These are phyloP conservation scores for Heterodera filipjevi DNA, from an alignment of 2,888 invertebrate genomes.

Conservation along the genomic window DNA sequence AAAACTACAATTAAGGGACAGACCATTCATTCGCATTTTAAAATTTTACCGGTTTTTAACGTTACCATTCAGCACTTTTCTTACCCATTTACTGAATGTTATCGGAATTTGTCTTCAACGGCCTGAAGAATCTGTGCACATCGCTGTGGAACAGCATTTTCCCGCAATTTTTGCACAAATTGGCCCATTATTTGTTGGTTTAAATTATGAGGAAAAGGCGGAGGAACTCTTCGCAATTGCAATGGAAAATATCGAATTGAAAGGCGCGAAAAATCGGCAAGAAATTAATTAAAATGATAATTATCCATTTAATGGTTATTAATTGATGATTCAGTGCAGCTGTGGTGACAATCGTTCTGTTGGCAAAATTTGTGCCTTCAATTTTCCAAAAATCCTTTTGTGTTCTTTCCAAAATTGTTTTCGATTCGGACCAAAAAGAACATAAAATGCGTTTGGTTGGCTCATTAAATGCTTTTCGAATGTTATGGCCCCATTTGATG, in stretches of 20 bases:
- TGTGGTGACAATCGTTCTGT: conserved; percentile 31
- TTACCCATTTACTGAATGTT: conserved; percentile 41
- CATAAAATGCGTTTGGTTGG: conserved; percentile 38
- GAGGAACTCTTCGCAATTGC: conserved; percentile 35
- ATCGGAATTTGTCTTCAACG: conserved; percentile 38
- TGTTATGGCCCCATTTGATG: conserved; percentile 31
- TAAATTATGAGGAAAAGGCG: conserved; percentile 25
- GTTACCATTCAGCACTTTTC: conserved; percentile 40
- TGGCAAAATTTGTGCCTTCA: conserved; percentile 36
- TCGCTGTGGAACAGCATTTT: conserved; percentile 35
- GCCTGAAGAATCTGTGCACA: conserved; percentile 44
- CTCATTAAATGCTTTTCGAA: conserved; percentile 35
- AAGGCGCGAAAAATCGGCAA: conserved; percentile 17
- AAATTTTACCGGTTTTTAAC: no score
- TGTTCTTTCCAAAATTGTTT: conserved; percentile 27
- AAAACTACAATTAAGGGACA: no score
- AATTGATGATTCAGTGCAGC: conserved; percentile 30
- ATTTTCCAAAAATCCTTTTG: conserved; percentile 40
- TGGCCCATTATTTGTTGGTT: conserved; percentile 13
- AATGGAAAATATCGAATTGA: conserved; percentile 33
- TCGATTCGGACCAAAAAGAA: conserved; percentile 31
- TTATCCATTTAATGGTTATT: conserved; percentile 29
- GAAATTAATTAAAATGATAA: background rate
- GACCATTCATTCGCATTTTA: no score
- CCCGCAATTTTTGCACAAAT: conserved; percentile 22